phyloP scores from a whole-genome alignment of 2,888 invertebrate species.

The Leucophora obtusa region DNA sequence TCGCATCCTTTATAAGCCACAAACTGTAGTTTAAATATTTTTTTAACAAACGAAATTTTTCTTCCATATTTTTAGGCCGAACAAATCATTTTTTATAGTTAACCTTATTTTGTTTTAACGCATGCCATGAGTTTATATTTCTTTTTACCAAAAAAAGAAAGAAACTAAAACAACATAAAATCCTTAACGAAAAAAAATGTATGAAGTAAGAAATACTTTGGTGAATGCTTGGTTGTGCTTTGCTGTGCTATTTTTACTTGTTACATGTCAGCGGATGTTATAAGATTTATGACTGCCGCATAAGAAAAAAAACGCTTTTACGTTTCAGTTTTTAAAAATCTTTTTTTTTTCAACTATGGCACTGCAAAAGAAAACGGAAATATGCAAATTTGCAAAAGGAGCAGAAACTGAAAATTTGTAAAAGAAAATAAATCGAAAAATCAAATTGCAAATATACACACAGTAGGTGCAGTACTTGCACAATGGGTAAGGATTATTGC shows the following conservation, averaged over 20 bases:
- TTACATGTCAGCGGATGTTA: conserved; percentile 25
- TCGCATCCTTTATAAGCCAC: neutral
- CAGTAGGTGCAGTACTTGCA: too few relatives aligned
- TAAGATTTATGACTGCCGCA: conserved; percentile 16
- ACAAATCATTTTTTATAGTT: conserved; percentile 17
- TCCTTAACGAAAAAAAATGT: neutral
- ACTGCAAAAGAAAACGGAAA: conserved; percentile 29
- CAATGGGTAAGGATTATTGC: too few relatives aligned
- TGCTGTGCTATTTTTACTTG: neutral
- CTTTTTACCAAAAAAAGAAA: neutral
- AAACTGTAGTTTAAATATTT: conserved; percentile 1
- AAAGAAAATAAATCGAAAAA: conserved; percentile 11
- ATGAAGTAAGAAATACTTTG: neutral
- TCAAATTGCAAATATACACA: conserved; percentile 3
- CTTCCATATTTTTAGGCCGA: conserved; percentile 21
- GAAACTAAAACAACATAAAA: neutral
- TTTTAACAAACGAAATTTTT: neutral
- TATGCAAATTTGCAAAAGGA: conserved; percentile 46
- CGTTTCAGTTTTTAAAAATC: neutral
- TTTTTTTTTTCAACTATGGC: neutral
- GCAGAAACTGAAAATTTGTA: neutral
- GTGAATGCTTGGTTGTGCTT: neutral
- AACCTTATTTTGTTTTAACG: conserved; percentile 12
- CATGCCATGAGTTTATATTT: neutral
- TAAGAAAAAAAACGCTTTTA: conserved; percentile 3